These are phyloP conservation scores for Pocillopora grandis DNA, from an alignment of 92 coral and sea anemone species.

Conservation along the genomic window DNA sequence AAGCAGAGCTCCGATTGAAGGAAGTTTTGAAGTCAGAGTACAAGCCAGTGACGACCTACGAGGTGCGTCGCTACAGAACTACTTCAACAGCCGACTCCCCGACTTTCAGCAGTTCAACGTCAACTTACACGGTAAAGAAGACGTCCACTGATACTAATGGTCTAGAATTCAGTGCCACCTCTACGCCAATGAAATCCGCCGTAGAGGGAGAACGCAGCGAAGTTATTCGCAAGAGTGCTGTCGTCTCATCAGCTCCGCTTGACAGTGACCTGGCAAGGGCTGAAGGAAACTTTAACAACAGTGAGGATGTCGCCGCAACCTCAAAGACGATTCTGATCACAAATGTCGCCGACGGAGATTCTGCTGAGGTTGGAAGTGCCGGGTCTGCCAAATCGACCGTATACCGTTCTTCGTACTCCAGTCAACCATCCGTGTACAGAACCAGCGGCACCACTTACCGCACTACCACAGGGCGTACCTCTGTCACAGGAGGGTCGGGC, in stretches of 20 bases:
- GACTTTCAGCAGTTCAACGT: background rate
- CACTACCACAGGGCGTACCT: conserved; percentile 3
- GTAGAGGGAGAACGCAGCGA: conserved; percentile 1
- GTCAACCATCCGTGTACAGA: background rate
- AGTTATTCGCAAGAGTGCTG: background rate
- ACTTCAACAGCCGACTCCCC: conserved; percentile 1
- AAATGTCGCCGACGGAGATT: background rate
- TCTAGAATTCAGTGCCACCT: conserved; percentile 21
- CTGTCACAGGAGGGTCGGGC: conserved; percentile 1
- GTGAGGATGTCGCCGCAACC: background rate
- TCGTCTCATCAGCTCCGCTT: background rate
- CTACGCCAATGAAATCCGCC: conserved; percentile 5
- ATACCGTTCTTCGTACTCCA: conserved; percentile 13
- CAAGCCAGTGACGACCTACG: conserved; percentile 50
- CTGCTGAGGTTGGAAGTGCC: background rate
- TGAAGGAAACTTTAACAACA: conserved; percentile 13
- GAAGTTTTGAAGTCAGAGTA: conserved; percentile 49
- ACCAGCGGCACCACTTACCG: conserved; percentile 5
- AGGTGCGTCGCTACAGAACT: conserved; percentile 23
- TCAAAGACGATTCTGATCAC: conserved; percentile 4
- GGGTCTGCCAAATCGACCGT: background rate
- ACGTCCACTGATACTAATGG: background rate
- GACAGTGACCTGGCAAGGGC: conserved; percentile 34
- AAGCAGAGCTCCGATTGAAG: conserved; percentile 56
- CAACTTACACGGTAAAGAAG: background rate